phyloP scores from a whole-genome alignment of 1,140 invertebrate genomes.

The Conopomorpha cramerella region DNA sequence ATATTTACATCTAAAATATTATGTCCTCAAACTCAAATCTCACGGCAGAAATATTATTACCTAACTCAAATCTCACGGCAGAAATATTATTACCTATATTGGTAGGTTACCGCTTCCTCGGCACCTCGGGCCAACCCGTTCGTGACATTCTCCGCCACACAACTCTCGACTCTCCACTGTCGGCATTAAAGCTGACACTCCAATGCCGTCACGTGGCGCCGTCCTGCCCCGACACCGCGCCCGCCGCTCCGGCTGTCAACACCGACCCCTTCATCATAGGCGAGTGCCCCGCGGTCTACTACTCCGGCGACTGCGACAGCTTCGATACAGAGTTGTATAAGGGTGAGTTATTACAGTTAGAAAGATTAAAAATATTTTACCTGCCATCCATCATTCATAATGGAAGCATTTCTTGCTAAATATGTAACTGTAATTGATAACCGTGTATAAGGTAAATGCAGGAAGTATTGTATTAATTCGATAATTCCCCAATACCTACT shows the following conservation, averaged over 20 bases:
- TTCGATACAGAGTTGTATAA: slow-evolving; percentile 72
- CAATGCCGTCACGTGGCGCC: slow-evolving; percentile 88
- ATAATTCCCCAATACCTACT: not conserved
- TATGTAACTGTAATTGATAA: too few relatives aligned
- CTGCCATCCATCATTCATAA: too few relatives aligned
- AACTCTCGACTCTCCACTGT: slow-evolving; percentile 70
- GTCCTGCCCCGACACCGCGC: slow-evolving; percentile 89
- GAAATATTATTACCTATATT: too few relatives aligned
- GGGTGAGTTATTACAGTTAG: too few relatives aligned
- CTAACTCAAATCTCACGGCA: too few relatives aligned
- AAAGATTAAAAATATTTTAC: slow-evolving; percentile 7
- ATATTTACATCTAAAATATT: not conserved
- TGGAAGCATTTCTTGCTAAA: not conserved
- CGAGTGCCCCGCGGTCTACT: slow-evolving; percentile 87
- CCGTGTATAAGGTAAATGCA: not conserved
- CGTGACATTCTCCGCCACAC: slow-evolving; percentile 75
- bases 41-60: too few relatives aligned
- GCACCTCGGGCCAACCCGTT: slow-evolving; percentile 85
- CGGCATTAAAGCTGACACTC: slow-evolving; percentile 76
- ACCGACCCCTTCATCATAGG: slow-evolving; percentile 89
- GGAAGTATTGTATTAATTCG: not conserved
- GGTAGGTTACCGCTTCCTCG: slow-evolving; percentile 62
- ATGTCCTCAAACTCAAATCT: too few relatives aligned
- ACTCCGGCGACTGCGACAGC: slow-evolving; percentile 82
- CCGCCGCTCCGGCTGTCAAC: slow-evolving; percentile 82